These are phyloP conservation scores for Platypus cylindrus DNA, from an alignment of 2,888 invertebrate species.

Conservation along the genomic window DNA sequence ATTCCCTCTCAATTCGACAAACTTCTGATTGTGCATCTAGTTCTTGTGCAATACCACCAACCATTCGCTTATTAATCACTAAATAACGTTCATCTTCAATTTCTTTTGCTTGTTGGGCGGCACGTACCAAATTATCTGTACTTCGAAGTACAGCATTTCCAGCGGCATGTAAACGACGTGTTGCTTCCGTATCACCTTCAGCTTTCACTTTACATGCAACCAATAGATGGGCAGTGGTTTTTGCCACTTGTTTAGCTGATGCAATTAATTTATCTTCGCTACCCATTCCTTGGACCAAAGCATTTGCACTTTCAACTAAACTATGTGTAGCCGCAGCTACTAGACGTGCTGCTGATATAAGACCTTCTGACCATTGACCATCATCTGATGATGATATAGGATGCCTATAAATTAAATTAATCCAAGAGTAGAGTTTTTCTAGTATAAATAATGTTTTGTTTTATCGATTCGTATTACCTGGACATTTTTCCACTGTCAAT, in stretches of 20 bases:
- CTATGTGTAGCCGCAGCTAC: conserved; percentile 97
- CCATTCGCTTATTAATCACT: conserved; percentile 84
- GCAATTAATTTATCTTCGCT: conserved; percentile 94
- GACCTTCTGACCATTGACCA: conserved; percentile 96
- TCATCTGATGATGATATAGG: conserved; percentile 82
- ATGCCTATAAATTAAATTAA: conserved; percentile 30
- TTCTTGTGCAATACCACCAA: conserved; percentile 94
- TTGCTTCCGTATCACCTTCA: conserved; percentile 88
- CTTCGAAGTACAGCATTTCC: conserved; percentile 96
- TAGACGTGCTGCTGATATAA: conserved; percentile 87
- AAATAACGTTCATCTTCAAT: conserved; percentile 85
- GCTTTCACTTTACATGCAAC: conserved; percentile 99
- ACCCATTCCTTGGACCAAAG: conserved; percentile 77
- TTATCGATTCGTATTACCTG: conserved; percentile 5
- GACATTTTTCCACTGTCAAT: conserved; percentile 60
- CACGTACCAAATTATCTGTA: conserved; percentile 91
- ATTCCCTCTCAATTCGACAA: conserved; percentile 82
- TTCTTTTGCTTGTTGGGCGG: conserved; percentile 85
- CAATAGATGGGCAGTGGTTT: conserved; percentile 91
- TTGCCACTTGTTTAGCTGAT: conserved; percentile 91
- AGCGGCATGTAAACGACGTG: conserved; percentile 80
- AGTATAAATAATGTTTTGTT: neutral
- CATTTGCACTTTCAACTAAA: conserved; percentile 94
- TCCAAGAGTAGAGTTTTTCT: neutral
- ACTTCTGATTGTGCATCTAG: conserved; percentile 84